Conservation (phyloP, 2,797 vertebrate species). For the Sebastes oblongus region DNA sequence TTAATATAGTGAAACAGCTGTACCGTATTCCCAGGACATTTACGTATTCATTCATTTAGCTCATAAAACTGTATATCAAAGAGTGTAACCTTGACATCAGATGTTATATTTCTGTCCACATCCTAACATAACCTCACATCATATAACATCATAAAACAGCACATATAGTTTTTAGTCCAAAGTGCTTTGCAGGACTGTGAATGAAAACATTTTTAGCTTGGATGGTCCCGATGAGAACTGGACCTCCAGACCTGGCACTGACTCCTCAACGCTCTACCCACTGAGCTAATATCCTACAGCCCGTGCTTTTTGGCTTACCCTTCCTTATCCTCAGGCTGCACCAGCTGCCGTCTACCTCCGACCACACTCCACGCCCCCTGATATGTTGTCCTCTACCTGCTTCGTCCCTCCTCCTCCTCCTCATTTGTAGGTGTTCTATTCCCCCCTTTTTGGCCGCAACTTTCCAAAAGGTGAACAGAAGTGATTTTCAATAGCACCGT, state of each 20-base stretch:
- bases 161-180: neutral
- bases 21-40: neutral
- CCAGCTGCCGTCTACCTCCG: conserved; percentile 73
- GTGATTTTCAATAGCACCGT: conserved; percentile 94
- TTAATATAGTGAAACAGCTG: neutral
- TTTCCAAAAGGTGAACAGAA: conserved; percentile 90
- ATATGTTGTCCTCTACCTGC: conserved; percentile 64
- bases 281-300: conserved; percentile 70
- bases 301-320: conserved; percentile 68
- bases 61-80: neutral
- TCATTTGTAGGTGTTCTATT: conserved; percentile 46
- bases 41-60: neutral
- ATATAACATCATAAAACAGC: neutral
- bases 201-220: conserved; percentile 45
- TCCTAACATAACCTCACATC: neutral
- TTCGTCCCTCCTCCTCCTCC: conserved; percentile 58
- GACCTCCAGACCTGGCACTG: conserved; percentile 56
- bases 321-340: conserved; percentile 71
- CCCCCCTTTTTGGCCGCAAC: conserved; percentile 53
- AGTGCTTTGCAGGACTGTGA: conserved; percentile 17
- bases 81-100: neutral
- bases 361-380: conserved; percentile 57
- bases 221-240: conserved; percentile 43
- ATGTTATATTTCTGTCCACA: neutral
- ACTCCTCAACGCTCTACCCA: conserved; percentile 52